These are phyloP conservation scores for Threskiornis aethiopicus DNA, from an alignment of 2,797 vertebrate species.

Conservation along the genomic window DNA sequence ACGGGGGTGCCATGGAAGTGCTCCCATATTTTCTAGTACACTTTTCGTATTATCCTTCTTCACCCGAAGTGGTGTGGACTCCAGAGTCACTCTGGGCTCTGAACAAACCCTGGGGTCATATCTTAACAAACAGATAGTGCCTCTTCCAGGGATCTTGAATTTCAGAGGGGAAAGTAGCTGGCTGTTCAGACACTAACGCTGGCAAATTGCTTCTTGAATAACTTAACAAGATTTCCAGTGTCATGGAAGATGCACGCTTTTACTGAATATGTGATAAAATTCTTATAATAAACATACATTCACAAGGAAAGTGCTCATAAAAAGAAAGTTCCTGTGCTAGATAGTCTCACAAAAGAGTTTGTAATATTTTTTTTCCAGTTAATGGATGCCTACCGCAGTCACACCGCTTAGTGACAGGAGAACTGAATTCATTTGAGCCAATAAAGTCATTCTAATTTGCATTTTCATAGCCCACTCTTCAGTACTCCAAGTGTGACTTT, in stretches of 20 bases:
- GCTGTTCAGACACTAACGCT: not conserved
- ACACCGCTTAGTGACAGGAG: not conserved
- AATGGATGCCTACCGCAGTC: not conserved
- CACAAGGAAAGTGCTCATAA: not conserved
- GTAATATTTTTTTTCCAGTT: conserved; percentile 17
- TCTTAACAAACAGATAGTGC: not conserved
- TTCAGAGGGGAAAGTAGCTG: not conserved
- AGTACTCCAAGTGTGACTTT: conserved; percentile 65
- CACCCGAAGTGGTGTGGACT: rapidly evolving
- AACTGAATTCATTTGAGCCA: conserved; percentile 63
- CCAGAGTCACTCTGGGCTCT: not conserved
- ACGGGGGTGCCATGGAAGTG: rapidly evolving
- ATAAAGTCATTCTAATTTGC: conserved; percentile 65
- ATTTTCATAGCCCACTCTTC: conserved; percentile 70
- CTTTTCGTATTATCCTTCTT: not conserved
- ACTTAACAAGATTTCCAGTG: not conserved
- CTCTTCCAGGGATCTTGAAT: not conserved
- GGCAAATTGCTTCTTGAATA: not conserved
- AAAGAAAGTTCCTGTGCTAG: not conserved
- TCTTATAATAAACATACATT: conserved; percentile 7
- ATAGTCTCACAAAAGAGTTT: not conserved
- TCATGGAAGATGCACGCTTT: not conserved
- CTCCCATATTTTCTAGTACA: not conserved
- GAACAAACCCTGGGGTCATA: not conserved
- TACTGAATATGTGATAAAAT: not conserved